Conservation (phyloP, 2,888 invertebrate genomes). For the Drosophila mimica region DNA sequence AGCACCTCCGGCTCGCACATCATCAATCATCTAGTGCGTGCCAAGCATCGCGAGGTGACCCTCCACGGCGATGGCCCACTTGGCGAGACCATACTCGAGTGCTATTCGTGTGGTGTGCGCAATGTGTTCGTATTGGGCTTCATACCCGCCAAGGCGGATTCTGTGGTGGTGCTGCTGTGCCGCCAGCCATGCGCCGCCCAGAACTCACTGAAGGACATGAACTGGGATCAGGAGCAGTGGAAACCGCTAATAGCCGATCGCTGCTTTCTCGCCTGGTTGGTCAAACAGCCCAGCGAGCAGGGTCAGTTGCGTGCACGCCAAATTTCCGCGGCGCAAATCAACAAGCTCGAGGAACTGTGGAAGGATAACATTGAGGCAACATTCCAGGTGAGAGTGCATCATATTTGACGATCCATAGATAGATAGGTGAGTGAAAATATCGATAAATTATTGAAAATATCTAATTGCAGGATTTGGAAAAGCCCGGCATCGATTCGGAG, state of each 20-base stretch:
- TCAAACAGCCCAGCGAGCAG: conserved; percentile 98
- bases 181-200: conserved; percentile 99
- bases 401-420: background rate
- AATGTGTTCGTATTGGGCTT: conserved; percentile 99
- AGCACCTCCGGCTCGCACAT: conserved; percentile 99
- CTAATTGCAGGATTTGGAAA: conserved; percentile 91
- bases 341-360: conserved; percentile 99
- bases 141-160: conserved; percentile 99
- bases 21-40: conserved; percentile 98
- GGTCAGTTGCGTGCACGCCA: conserved; percentile 98
- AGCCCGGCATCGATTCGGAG: conserved; percentile 99
- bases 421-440: background rate
- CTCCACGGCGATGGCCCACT: conserved; percentile 98
- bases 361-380: conserved; percentile 99
- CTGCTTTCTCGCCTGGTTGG: conserved; percentile 98
- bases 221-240: conserved; percentile 99
- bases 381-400: conserved; percentile 87
- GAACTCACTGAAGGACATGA: conserved; percentile 98
- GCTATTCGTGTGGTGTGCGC: conserved; percentile 98
- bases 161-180: conserved; percentile 98
- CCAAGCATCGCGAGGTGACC: conserved; percentile 99
- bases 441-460: conserved; percentile 8
- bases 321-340: conserved; percentile 98
- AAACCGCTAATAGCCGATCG: conserved; percentile 98
- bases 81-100: conserved; percentile 98